Evolutionary conservation across 2,797 vertebrate species (phyloP).

Genomic region (Diplodus sargus): DNA sequence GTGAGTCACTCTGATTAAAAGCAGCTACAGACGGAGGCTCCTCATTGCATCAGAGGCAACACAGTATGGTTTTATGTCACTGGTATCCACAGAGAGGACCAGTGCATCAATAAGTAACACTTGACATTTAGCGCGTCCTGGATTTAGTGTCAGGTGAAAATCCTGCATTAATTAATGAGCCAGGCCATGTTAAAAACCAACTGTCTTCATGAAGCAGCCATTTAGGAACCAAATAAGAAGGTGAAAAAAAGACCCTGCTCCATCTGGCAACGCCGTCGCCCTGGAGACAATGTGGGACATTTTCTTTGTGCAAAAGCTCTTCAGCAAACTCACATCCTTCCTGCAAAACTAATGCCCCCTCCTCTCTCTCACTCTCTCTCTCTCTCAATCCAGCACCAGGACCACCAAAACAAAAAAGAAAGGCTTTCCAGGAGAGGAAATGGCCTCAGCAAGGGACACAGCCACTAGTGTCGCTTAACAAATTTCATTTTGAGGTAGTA

Average conservation of each 20-base stretch:
- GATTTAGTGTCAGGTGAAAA: constrained; percentile 20
- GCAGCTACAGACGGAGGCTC: constrained; percentile 20
- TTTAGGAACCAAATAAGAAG: constrained; percentile 33
- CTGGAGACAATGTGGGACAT: constrained; percentile 69
- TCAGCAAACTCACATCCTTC: constrained; percentile 83
- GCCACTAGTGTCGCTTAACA: neutral
- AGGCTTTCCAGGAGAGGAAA: constrained; percentile 74
- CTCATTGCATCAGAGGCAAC: constrained; percentile 7
- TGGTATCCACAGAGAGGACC: neutral
- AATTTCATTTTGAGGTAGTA: constrained; percentile 2
- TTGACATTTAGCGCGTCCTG: constrained; percentile 11
- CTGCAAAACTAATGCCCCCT: constrained; percentile 63
- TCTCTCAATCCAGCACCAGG: neutral
- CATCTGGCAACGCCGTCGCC: constrained; percentile 62
- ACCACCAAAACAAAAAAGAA: constrained; percentile 45
- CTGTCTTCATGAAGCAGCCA: constrained; percentile 18
- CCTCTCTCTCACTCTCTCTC: neutral
- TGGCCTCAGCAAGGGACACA: constrained; percentile 19
- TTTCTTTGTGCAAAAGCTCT: constrained; percentile 80
- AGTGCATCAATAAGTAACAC: constrained; percentile 29
- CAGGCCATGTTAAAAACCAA: constrained; percentile 1
- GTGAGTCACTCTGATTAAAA: constrained; percentile 60
- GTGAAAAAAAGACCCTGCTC: constrained; percentile 16
- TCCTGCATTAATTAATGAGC: constrained; percentile 19
- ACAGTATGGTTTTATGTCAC: neutral